Conservation (phyloP, 2,797 vertebrate genomes). For the Coluber constrictor region DNA sequence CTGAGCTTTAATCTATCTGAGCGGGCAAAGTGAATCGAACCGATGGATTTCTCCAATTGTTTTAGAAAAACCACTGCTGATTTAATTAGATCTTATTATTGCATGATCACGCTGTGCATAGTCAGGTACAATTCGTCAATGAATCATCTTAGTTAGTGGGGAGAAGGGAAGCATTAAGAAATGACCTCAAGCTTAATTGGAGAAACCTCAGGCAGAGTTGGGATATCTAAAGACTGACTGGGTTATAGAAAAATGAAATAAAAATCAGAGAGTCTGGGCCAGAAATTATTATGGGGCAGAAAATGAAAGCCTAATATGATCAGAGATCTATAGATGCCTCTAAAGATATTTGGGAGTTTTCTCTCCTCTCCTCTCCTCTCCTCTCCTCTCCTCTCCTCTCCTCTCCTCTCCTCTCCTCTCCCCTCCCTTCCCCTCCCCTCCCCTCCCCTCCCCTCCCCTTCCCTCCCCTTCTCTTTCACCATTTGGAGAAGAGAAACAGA, state of each 20-base stretch:
- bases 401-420: no score
- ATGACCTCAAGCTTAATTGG: neutral
- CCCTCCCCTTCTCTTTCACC: no score
- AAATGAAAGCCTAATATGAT: neutral
- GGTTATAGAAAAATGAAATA: constrained; percentile 30
- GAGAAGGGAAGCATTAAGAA: neutral
- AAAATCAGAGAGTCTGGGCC: constrained; percentile 30
- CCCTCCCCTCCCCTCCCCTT: rapidly evolving
- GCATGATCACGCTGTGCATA: neutral
- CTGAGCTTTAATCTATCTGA: rapidly evolving
- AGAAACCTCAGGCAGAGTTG: constrained; percentile 19
- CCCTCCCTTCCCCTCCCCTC: rapidly evolving
- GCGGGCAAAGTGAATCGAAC: neutral
- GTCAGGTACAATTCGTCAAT: neutral
- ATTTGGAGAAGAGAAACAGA: neutral
- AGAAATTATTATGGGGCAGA: constrained; percentile 26
- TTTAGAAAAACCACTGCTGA: neutral
- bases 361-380: no score
- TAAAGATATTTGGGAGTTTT: no score
- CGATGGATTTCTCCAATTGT: constrained; percentile 2
- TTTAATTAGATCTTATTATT: constrained; percentile 32
- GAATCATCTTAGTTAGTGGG: constrained; percentile 21
- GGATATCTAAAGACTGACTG: constrained; percentile 27
- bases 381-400: no score
- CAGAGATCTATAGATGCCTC: no score